Evolutionary conservation across 2,113 vertebrate genomes (phyloP), one percentile per base, ranked within the genome.

Genomic region (human): DNA sequence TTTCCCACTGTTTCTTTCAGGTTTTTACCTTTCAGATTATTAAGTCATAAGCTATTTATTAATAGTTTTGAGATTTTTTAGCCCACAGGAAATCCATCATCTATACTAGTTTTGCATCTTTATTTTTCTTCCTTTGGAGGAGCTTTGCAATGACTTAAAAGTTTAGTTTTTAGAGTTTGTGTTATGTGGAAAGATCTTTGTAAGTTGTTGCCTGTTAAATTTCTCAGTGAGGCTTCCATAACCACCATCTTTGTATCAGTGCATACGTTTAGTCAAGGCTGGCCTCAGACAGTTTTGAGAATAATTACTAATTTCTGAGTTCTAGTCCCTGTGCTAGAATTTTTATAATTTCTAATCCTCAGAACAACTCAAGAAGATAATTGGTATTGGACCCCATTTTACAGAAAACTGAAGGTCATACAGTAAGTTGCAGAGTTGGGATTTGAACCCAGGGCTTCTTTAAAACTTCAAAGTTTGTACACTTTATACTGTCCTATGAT

Each of bases 11-110:
- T 92, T 94, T 95, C 57, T 84, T 96, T 55, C 32, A 25, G 30
- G 5, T 45, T 48, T 38, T 93, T 92, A 52, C 14, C 27, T 94
- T 96, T 64, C 81, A 95, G 80, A 50, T 89, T 95, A 97, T 97
- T 73, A 82, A 38, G 18, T 78, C 32, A 43, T 72, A 16, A 81
- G 45, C 32, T 79, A 70, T 45, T 85, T 70, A 94, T 68, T 91
- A 80, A 90, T 89, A 68, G 23, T 90, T 50, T 90, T 81, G 66
- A 93, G 59, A 16, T 64, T 68, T 70, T 86, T 93, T 95, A 82
- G 59, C 25, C 32, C 23, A 50, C 25, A 40, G 25, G 20, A 93
- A 93, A 79, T 87, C 68, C 25, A 23, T 78, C 6, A 1, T 92
- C 22, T 23, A 18, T 68, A 38, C 35, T 92, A 66, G 17, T 90